Conservation (phyloP, 2,888 invertebrate genomes). For the Rotaria socialis region DNA sequence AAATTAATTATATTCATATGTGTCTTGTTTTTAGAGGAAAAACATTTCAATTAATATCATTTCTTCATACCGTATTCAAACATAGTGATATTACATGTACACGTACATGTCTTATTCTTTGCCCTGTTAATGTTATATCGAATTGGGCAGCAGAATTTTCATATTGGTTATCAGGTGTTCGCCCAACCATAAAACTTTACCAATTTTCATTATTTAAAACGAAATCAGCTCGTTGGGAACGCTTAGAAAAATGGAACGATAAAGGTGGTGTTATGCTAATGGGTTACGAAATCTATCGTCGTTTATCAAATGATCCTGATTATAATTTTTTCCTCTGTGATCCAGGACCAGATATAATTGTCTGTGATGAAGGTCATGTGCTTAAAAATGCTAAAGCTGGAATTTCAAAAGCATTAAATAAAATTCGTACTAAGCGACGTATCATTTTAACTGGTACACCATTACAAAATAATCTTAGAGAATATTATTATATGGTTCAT, state of each 20-base stretch:
- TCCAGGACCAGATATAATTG: slow-evolving; percentile 33
- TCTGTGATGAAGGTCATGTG: slow-evolving; percentile 87
- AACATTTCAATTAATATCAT: slow-evolving; percentile 69
- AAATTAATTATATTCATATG: too few relatives aligned
- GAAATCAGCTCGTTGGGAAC: slow-evolving; percentile 26
- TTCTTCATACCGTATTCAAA: slow-evolving; percentile 76
- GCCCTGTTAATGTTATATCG: slow-evolving; percentile 85
- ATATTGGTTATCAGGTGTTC: slow-evolving; percentile 67
- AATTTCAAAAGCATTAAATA: slow-evolving; percentile 75
- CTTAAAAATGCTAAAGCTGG: slow-evolving; percentile 88
- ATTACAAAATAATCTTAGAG: slow-evolving; percentile 78
- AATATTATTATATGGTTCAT: slow-evolving; percentile 88
- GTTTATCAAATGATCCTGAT: slow-evolving; percentile 5
- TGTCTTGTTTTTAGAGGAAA: slow-evolving; percentile 30
- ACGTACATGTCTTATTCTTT: slow-evolving; percentile 77
- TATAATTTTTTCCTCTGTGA: slow-evolving; percentile 15
- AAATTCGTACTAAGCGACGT: slow-evolving; percentile 75
- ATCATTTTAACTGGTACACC: slow-evolving; percentile 95
- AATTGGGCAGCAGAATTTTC: slow-evolving; percentile 92
- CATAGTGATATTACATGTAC: slow-evolving; percentile 68
- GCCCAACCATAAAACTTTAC: slow-evolving; percentile 37
- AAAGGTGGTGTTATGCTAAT: slow-evolving; percentile 45
- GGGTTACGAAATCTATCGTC: slow-evolving; percentile 39
- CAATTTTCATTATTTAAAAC: slow-evolving; percentile 30
- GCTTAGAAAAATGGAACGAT: slow-evolving; percentile 40